These are phyloP conservation scores for Grapholita molesta DNA, from an alignment of 1,140 invertebrate genomes.

Conservation along the genomic window DNA sequence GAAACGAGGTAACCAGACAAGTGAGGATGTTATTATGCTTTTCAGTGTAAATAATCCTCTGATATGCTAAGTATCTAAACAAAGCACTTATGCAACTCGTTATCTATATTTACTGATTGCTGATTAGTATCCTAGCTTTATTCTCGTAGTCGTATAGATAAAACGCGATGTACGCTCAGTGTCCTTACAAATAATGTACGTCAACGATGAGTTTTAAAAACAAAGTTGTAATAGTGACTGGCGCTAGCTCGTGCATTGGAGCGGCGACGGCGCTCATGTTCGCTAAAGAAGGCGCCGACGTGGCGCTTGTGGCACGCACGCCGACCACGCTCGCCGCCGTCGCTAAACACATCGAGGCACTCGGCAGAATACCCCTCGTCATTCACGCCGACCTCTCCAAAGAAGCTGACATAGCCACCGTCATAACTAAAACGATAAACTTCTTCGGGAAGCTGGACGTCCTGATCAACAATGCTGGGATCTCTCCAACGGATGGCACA, in stretches of 20 bases:
- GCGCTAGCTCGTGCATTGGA: conserved; percentile 92
- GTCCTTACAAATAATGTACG: neutral
- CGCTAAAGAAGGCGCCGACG: conserved; percentile 83
- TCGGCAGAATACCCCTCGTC: conserved; percentile 69
- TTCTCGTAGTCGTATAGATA: neutral
- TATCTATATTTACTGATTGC: too few species aligned
- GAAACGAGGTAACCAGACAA: too few species aligned
- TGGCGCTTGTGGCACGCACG: conserved; percentile 87
- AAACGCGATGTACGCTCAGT: neutral
- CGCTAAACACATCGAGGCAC: conserved; percentile 77
- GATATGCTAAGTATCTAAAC: neutral
- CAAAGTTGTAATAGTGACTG: conserved; percentile 84
- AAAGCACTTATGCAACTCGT: neutral
- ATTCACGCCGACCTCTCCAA: conserved; percentile 81
- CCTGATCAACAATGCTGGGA: conserved; percentile 86
- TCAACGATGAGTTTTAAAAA: conserved; percentile 37
- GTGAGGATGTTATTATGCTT: too few species aligned
- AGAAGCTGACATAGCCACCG: conserved; percentile 79
- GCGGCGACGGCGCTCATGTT: conserved; percentile 86
- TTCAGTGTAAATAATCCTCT: neutral
- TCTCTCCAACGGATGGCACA: conserved; percentile 82
- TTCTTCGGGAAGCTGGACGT: conserved; percentile 81
- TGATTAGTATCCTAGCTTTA: too few species aligned
- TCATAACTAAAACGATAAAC: conserved; percentile 79
- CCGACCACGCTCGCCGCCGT: conserved; percentile 72